A percentile compares a stretch with the other conserved stretches of the same genome.
Evolutionary conservation across 2,888 invertebrate genomes (phyloP).

Genomic region (Elgonia sp.): DNA sequence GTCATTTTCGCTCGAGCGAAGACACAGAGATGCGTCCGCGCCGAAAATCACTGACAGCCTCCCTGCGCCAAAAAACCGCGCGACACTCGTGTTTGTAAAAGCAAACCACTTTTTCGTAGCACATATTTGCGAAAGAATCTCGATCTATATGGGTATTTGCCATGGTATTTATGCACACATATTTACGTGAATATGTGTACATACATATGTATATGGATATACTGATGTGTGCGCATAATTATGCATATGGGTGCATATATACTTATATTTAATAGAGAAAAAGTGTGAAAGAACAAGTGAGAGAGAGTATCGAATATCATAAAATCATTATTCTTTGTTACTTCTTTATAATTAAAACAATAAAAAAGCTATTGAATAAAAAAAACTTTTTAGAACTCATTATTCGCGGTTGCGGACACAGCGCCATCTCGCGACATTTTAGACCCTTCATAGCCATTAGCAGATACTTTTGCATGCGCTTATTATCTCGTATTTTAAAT

Average conservation of each 20-base stretch:
- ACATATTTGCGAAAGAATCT: slow-evolving; percentile 78
- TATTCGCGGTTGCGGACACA: slow-evolving; percentile 68
- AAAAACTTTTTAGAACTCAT: slow-evolving; percentile 75
- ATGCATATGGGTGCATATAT: slow-evolving; percentile 63
- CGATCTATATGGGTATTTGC: slow-evolving; percentile 83
- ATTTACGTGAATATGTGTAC: slow-evolving; percentile 79
- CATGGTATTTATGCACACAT: slow-evolving; percentile 85
- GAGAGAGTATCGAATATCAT: slow-evolving; percentile 84
- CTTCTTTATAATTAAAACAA: slow-evolving; percentile 87
- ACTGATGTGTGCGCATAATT: slow-evolving; percentile 70
- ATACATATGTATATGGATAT: slow-evolving; percentile 69
- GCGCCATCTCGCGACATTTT: slow-evolving; percentile 58
- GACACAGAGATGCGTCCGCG: background rate
- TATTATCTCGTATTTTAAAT: background rate
- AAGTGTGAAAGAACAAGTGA: slow-evolving; percentile 77
- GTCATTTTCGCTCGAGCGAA: slow-evolving; percentile 24
- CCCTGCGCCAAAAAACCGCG: background rate
- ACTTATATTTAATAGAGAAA: slow-evolving; percentile 44
- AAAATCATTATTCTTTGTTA: slow-evolving; percentile 87
- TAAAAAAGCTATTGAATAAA: slow-evolving; percentile 85
- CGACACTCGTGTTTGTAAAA: slow-evolving; percentile 32
- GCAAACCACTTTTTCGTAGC: slow-evolving; percentile 34
- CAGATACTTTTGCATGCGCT: slow-evolving; percentile 14
- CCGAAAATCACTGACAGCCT: background rate
- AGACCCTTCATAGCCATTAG: slow-evolving; percentile 45